phyloP scores from a whole-genome alignment of 1,140 invertebrate species.

The Teleopsis dalmanni region DNA sequence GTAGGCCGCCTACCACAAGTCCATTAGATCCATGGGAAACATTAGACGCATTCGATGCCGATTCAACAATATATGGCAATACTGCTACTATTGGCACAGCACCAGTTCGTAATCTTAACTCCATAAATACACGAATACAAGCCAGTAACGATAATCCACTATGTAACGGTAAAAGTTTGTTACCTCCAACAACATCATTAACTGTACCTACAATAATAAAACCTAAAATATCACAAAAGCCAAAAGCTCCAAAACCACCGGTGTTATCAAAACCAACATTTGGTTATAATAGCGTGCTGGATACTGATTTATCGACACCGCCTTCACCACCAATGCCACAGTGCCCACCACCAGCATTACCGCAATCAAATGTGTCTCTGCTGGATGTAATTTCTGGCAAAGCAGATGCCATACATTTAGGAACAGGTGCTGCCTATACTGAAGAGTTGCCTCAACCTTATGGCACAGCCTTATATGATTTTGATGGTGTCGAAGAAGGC shows the following conservation, averaged over 20 bases:
- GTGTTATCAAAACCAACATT: conserved; percentile 22
- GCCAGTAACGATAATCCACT: conserved; percentile 40
- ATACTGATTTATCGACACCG: conserved; percentile 16
- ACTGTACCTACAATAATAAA: conserved; percentile 63
- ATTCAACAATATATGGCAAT: conserved; percentile 2
- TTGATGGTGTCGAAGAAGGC: conserved; percentile 57
- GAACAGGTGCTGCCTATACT: conserved; percentile 21
- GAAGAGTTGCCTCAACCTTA: conserved; percentile 48
- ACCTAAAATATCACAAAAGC: conserved; percentile 38
- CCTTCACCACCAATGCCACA: conserved; percentile 69
- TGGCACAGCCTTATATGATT: conserved; percentile 69
- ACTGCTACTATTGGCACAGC: conserved; percentile 28
- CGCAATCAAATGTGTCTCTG: conserved; percentile 44
- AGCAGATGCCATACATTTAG: conserved; percentile 27
- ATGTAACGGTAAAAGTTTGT: conserved; percentile 43
- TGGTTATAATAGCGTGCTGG: neutral
- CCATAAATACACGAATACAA: conserved; percentile 27
- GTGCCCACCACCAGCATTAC: conserved; percentile 64
- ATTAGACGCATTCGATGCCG: conserved; percentile 42
- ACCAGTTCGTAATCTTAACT: conserved; percentile 34
- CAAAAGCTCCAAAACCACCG: conserved; percentile 37
- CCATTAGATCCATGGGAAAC: conserved; percentile 47
- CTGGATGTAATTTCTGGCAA: conserved; percentile 37
- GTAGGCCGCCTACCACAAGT: conserved; percentile 45
- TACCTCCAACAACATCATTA: conserved; percentile 37